phyloP scores from a whole-genome alignment of 37 sponge, comb jelly and placozoan genomes.

The Halisarca cf. caerulea region DNA sequence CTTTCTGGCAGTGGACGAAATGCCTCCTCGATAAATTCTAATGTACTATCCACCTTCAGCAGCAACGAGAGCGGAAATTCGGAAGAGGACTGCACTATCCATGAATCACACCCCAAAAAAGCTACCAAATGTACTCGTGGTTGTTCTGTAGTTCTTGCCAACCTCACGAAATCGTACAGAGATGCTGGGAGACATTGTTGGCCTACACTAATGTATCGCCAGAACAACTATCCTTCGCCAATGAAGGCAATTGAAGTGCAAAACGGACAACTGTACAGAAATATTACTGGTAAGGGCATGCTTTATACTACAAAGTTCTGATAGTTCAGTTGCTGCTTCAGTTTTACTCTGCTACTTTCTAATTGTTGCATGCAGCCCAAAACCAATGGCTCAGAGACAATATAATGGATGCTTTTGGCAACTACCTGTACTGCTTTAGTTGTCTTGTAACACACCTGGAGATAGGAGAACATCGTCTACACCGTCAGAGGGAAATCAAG shows the following conservation, averaged over 20 bases:
- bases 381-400: slow-evolving; percentile 38
- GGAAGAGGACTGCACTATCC: no score
- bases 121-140: no score
- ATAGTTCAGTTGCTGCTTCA: not conserved
- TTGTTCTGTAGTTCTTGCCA: no score
- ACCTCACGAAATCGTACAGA: no score
- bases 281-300: not conserved
- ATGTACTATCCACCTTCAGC: no score
- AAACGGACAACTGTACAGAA: not conserved
- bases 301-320: not conserved
- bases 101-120: no score
- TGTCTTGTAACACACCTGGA: slow-evolving; percentile 2
- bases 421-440: slow-evolving; percentile 30
- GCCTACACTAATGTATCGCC: no score
- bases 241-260: not conserved
- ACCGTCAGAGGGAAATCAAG: slow-evolving; percentile 33
- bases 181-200: no score
- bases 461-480: slow-evolving; percentile 29
- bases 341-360: not conserved
- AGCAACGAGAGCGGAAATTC: no score
- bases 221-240: not conserved
- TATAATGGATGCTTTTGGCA: slow-evolving; percentile 27
- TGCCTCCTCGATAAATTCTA: no score
- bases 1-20: no score
- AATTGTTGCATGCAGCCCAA: not conserved